Evolutionary conservation across 2,113 vertebrate species (phyloP), one percentile per base, ranked within the genome.

Genomic region (Melanocharis versteri): DNA sequence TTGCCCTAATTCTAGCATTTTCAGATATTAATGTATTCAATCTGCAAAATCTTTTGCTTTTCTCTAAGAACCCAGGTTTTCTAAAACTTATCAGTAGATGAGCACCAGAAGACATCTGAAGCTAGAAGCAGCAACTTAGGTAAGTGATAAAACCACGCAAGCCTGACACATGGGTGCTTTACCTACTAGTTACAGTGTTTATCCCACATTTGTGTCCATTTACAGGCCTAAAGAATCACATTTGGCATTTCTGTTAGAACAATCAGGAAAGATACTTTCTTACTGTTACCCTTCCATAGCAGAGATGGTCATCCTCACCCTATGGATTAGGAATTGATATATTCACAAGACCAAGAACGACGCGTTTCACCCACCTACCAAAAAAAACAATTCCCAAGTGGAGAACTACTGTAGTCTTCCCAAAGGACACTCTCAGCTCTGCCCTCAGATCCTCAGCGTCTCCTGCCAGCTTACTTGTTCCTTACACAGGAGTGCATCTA

Each of bases 301-400:
- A 91, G 47, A 44, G 13, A 65, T 8, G 15, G 33, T 19, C 9
- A 9, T 40, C 24, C 18, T n/a, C 62, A 57, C 10, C 18, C 47
- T n/a, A 11, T 1, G 6, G 39, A 61, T 39, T 44, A 83, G 6
- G 35, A 89, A 77, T 31, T 6, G 47, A 62, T 58, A 50, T 10
- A 70, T 40, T 40, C 31, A 7, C 10, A 70, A 73, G 26, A 62
- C 35, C 24, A 53, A 78, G n/a, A 78, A 24, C 7, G 42, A 28
- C 0, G 0, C 7, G 8, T 48, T 78, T 66, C 51, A 73, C 19
- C 6, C 42, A 54, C 42, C 37, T 33, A 81, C 12, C 44, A 58
- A 85, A 71, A 85, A 71, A 73, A 62, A 13, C 12, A 71, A 62
- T 15, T 91, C 35, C 51, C 39, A 66, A 26, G 30, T 45, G 20